These are phyloP conservation scores for Alaudala cheleensis DNA, from an alignment of 2,113 vertebrate species.

Conservation along the genomic window DNA sequence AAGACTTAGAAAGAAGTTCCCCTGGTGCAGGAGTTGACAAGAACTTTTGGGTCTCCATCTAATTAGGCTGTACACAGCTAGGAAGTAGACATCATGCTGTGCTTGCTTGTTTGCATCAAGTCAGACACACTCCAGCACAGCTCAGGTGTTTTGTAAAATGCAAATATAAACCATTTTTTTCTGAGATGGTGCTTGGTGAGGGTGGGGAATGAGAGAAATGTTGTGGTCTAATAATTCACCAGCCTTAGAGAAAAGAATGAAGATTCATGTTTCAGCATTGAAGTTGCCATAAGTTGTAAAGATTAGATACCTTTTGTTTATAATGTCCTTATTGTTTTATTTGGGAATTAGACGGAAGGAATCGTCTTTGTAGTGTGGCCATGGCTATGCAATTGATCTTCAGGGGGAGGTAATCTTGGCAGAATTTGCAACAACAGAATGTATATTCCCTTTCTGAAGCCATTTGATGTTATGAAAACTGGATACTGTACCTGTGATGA, in stretches of 20 bases:
- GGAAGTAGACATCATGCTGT: slow-evolving; percentile 13
- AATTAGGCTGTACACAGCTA: slow-evolving; percentile 16
- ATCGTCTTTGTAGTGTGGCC: not conserved
- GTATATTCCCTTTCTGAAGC: not conserved
- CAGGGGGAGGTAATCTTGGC: not conserved
- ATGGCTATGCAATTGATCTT: slow-evolving; percentile 13
- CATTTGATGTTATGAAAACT: not conserved
- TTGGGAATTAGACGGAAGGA: not conserved
- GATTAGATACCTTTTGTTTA: not conserved
- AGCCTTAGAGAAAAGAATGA: not conserved
- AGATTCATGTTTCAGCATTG: not conserved
- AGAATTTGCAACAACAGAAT: slow-evolving; percentile 9
- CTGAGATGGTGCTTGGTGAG: not conserved
- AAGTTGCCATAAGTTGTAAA: not conserved
- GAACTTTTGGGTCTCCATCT: slow-evolving; percentile 19
- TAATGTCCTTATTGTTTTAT: not conserved
- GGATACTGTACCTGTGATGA: not conserved
- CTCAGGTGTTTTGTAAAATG: not conserved
- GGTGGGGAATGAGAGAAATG: not conserved
- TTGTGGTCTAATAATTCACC: not conserved
- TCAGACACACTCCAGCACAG: not conserved
- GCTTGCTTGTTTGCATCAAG: slow-evolving; percentile 9
- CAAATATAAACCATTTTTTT: not conserved
- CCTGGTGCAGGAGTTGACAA: not conserved
- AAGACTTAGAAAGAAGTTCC: not conserved